phyloP scores from a whole-genome alignment of 2,113 vertebrate genomes.

The Orientallactaga bullata region DNA sequence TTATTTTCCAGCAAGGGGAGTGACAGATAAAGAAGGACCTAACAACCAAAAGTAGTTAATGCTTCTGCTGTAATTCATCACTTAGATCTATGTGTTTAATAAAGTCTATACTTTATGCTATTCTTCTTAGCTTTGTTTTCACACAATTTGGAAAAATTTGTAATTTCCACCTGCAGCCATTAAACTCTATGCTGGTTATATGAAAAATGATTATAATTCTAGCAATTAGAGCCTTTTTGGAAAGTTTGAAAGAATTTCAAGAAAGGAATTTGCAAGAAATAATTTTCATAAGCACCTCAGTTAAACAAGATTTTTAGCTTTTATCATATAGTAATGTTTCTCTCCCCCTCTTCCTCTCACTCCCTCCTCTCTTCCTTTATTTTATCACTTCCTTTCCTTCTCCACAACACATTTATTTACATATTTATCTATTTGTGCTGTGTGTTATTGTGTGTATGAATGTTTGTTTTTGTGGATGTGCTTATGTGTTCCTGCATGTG shows the following conservation, averaged over 20 bases:
- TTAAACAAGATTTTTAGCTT: not conserved
- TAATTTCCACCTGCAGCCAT: not conserved
- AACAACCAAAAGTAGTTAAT: not conserved
- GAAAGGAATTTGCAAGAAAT: slow-evolving; percentile 5
- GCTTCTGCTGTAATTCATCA: not conserved
- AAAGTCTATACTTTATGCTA: not conserved
- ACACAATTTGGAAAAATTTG: not conserved
- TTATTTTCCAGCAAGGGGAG: not conserved
- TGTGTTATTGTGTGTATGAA: too few relatives aligned
- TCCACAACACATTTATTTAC: not conserved
- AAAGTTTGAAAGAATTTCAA: not conserved
- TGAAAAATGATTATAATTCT: not conserved
- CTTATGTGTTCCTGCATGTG: too few relatives aligned
- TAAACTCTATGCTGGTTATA: not conserved
- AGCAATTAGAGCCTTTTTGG: not conserved
- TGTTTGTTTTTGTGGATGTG: too few relatives aligned
- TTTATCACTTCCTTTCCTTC: not conserved
- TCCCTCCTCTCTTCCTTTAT: too few relatives aligned
- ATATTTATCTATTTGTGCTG: too few relatives aligned
- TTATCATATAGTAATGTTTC: not conserved
- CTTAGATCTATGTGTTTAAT: slow-evolving; percentile 14
- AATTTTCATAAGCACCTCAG: not conserved
- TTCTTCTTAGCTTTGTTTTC: slow-evolving; percentile 13
- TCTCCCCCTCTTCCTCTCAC: too few relatives aligned
- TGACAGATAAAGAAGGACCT: not conserved